Evolutionary conservation across 1,140 invertebrate species (phyloP), one percentile per base, ranked within the genome.

Genomic region (Stratiolaelaps scimitus): DNA sequence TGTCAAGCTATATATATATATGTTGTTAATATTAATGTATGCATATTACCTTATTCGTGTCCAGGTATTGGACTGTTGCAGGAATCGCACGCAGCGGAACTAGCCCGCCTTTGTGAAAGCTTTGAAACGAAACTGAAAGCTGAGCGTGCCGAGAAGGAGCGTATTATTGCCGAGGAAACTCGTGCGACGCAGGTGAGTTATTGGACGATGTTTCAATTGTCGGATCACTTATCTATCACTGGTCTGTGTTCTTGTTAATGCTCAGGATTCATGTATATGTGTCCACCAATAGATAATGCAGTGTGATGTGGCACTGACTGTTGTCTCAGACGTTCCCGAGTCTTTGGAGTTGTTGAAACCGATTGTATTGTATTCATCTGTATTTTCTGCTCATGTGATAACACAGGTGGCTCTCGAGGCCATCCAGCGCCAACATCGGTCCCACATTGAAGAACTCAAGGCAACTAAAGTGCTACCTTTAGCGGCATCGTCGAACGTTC

Each of bases 81-180:
- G 10, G 53, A 60, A 29, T 60, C 53, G 1, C 53, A 60, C 53
- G 34, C 26, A 34, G 53, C 53, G 23, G 53, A 60, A 23, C 15
- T 60, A 15, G 53, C 53, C 15, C 53, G 53, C 15, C 17, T 60
- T 5, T 34, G 53, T 26, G 53, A 60, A 23, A 26, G 26, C 17
- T 60, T 29, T 34, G 53, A 60, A 34, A 60, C 23, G 2, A 34
- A 26, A 34, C 20, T 60, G 53, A 26, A 34, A 34, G 15, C 34
- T 26, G 53, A 60, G 53, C 53, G 53, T 2, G 53, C 26, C n/a
- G 53, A 60, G 10, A 60, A 60, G 34, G 53, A 60, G 26, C 26
- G 53, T 29, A 26, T 60, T 26, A 60, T 60, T 29, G 34, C 26
- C 53, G 53, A 60, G 53, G 53, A 60, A 60, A 60, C 53, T 60